Evolutionary conservation across 2,888 invertebrate genomes (phyloP).

Genomic region (Trachelus iudaicus): DNA sequence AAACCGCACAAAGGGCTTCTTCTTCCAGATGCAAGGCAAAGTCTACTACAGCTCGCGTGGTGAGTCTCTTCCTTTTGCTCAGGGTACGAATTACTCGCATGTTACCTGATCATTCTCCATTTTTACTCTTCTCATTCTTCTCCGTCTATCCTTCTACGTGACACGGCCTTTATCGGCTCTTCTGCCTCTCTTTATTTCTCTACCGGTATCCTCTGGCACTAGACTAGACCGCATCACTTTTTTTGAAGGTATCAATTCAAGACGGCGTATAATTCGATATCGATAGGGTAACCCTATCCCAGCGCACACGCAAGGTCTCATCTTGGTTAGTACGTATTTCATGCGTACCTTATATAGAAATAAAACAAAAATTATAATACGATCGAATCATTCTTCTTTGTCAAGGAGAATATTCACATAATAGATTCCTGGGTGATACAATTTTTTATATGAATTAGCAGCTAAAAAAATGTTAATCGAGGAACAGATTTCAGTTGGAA

Average conservation of each 20-base stretch:
- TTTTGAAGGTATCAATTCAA: slow-evolving; percentile 58
- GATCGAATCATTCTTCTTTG: no score
- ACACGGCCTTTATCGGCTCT: not conserved
- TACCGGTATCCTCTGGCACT: slow-evolving; percentile 17
- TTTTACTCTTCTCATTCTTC: slow-evolving; percentile 10
- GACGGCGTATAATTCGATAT: slow-evolving; percentile 65
- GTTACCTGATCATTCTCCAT: slow-evolving; percentile 23
- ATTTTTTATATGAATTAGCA: no score
- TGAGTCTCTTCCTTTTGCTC: slow-evolving; percentile 21
- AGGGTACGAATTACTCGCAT: slow-evolving; percentile 29
- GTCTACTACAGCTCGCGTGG: not conserved
- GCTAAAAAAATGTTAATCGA: no score
- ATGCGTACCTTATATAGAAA: not conserved
- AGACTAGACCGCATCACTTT: slow-evolving; percentile 43
- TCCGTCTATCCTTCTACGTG: not conserved
- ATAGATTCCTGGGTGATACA: no score
- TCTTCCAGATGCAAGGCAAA: slow-evolving; percentile 31
- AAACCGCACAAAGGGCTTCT: slow-evolving; percentile 45
- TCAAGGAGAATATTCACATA: no score
- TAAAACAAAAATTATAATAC: no score
- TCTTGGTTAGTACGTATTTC: not conserved
- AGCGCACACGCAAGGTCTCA: slow-evolving; percentile 47
- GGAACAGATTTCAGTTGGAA: no score
- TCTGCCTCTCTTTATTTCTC: not conserved
- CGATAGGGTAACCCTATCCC: slow-evolving; percentile 58